A percentile compares a stretch with the other conserved stretches of the same genome.
phyloP scores from a whole-genome alignment of 2,888 invertebrate species.

The Torymus tubicola region DNA sequence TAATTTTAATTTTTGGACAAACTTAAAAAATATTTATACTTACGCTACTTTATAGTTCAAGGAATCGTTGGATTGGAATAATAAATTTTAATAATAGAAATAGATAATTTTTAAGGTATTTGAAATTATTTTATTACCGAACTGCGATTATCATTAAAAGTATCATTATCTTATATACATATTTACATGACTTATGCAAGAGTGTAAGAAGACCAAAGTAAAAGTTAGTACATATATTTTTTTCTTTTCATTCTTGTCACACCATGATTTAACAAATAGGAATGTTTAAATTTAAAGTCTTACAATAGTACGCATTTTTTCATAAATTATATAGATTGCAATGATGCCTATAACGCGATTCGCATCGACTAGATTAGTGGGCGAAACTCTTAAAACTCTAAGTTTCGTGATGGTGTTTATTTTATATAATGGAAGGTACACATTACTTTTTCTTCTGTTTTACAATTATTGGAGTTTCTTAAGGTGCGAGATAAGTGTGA shows the following conservation, averaged over 20 bases:
- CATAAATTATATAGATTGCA: slow-evolving; percentile 49
- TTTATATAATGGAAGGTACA: slow-evolving; percentile 33
- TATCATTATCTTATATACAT: slow-evolving; percentile 67
- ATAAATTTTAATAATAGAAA: background rate
- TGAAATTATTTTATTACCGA: slow-evolving; percentile 59
- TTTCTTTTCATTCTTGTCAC: slow-evolving; percentile 43
- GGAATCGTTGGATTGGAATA: background rate
- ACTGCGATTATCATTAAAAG: slow-evolving; percentile 63
- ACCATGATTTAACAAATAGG: slow-evolving; percentile 66
- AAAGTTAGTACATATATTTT: slow-evolving; percentile 34
- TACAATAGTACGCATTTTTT: slow-evolving; percentile 35
- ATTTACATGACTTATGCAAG: slow-evolving; percentile 65
- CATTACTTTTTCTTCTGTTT: slow-evolving; percentile 30
- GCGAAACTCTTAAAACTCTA: slow-evolving; percentile 46
- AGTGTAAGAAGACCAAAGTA: slow-evolving; percentile 47
- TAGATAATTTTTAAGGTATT: slow-evolving; percentile 37
- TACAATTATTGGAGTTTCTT: slow-evolving; percentile 30
- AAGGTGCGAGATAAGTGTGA: slow-evolving; percentile 34
- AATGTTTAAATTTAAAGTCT: slow-evolving; percentile 64
- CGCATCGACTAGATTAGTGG: slow-evolving; percentile 57
- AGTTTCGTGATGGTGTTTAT: slow-evolving; percentile 31
- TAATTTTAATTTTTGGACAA: no score
- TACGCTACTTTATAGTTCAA: background rate
- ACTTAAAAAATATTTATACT: no score
- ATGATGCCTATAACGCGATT: slow-evolving; percentile 34